Evolutionary conservation across 2,888 invertebrate species (phyloP), one percentile per base, ranked within the genome.

Genomic region (Drosophila buzzatii): DNA sequence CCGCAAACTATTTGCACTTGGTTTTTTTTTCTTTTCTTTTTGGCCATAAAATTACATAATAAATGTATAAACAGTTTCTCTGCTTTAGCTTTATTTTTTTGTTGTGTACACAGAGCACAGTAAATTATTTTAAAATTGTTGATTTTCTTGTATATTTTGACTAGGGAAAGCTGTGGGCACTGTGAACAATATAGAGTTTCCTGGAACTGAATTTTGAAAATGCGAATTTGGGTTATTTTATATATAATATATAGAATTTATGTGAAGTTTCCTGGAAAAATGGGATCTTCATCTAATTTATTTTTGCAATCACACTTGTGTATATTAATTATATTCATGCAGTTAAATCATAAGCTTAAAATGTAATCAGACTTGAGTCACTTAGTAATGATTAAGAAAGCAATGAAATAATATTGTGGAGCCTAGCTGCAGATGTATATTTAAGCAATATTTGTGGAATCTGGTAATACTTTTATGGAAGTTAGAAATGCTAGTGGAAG

Each of bases 1-100:
- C 76, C 62, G 66, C 74, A 85, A 85, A 85, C 86, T 84, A 83
- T 84, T 84, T 85, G 81, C 83, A 83, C 83, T 84, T 84, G 83
- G 86, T 83, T 83, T 83, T 71, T 27, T 27, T 27, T 27, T 27
- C 5, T 27, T 27, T n/a, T n/a, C n/a, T 27, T 27, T 3, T 83
- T 71, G 86, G 71, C 76, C 55, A 83, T 85, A 79, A 84, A 82
- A 85, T 74, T 83, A 77, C 80, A 84, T 86, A 86, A 86, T 84
- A 86, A 77, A 86, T 84, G 77, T 73, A 69, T 65, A 70, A 62
- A 66, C 71, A 70, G 74, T 73, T 65, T 37, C 41, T 45, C 63
- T 66, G 42, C 55, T n/a, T 23, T 8, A 44, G 16, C 44, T n/a
- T 27, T 53, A 59, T 49, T 41, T 71, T 31, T 12, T 44, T n/a